phyloP scores from a whole-genome alignment of 2,888 invertebrate species.

The Aphelenchoides bicaudatus region DNA sequence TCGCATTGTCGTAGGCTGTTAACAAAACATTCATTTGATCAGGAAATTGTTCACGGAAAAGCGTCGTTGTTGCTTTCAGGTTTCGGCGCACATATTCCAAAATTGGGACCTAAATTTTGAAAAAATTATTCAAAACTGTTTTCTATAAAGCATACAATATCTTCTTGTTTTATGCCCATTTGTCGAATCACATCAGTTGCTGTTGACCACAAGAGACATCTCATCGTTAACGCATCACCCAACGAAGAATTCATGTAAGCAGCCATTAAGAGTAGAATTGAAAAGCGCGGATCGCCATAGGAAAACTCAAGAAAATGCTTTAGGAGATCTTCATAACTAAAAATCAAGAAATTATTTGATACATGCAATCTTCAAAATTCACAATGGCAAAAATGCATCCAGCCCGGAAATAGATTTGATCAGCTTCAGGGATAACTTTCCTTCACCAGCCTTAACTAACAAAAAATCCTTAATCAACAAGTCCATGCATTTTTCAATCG shows the following conservation, averaged over 20 bases:
- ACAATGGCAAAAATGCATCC: slow-evolving; percentile 57
- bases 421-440: slow-evolving; percentile 38
- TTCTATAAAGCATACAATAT: neutral
- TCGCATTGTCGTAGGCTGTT: neutral
- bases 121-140: neutral
- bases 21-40: neutral
- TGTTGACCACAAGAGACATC: slow-evolving; percentile 41
- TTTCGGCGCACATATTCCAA: slow-evolving; percentile 4
- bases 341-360: slow-evolving; percentile 26
- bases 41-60: neutral
- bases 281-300: slow-evolving; percentile 39
- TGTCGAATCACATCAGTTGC: slow-evolving; percentile 41
- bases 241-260: slow-evolving; percentile 34
- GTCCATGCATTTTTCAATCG: slow-evolving; percentile 28
- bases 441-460: slow-evolving; percentile 29
- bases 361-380: slow-evolving; percentile 14
- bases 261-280: slow-evolving; percentile 32
- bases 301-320: slow-evolving; percentile 45
- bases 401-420: slow-evolving; percentile 41
- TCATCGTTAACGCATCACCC: slow-evolving; percentile 29
- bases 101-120: neutral
- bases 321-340: slow-evolving; percentile 49
- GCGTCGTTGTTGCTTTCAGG: neutral
- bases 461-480: slow-evolving; percentile 39
- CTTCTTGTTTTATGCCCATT: slow-evolving; percentile 31